A percentile compares a stretch with the other conserved stretches of the same genome.
These are phyloP conservation scores for Elephas maximus DNA, from an alignment of 2,113 vertebrate species.

Conservation along the genomic window DNA sequence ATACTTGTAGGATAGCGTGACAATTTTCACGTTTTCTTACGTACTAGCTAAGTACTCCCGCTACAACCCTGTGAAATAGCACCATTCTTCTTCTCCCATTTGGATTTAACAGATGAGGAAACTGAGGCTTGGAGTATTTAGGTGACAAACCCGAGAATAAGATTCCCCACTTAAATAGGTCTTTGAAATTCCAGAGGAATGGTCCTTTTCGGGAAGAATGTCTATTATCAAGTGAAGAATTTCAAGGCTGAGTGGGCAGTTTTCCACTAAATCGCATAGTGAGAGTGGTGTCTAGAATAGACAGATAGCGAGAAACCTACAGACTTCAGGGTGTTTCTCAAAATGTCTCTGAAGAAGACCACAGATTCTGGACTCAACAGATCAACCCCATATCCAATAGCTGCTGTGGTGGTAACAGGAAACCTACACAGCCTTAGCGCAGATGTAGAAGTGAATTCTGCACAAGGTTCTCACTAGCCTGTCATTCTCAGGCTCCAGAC, in stretches of 20 bases:
- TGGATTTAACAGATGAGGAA: background rate
- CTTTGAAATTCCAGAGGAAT: constrained; percentile 14
- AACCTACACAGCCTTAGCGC: background rate
- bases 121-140: background rate
- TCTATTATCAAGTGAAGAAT: constrained; percentile 21
- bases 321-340: background rate
- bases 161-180: background rate
- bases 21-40: background rate
- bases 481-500: background rate
- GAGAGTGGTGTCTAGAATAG: background rate
- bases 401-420: too few species aligned
- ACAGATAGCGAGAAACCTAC: background rate
- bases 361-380: background rate
- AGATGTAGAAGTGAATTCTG: background rate
- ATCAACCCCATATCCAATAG: background rate
- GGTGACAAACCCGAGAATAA: background rate
- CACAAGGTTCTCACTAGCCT: background rate
- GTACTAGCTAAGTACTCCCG: background rate
- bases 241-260: background rate
- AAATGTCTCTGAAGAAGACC: background rate
- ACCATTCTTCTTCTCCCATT: background rate
- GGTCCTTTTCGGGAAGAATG: background rate
- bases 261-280: background rate
- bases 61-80: background rate
- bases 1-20: background rate